Evolutionary conservation across 2,797 vertebrate genomes (phyloP).

Genomic region (Pangasius larnaudii): DNA sequence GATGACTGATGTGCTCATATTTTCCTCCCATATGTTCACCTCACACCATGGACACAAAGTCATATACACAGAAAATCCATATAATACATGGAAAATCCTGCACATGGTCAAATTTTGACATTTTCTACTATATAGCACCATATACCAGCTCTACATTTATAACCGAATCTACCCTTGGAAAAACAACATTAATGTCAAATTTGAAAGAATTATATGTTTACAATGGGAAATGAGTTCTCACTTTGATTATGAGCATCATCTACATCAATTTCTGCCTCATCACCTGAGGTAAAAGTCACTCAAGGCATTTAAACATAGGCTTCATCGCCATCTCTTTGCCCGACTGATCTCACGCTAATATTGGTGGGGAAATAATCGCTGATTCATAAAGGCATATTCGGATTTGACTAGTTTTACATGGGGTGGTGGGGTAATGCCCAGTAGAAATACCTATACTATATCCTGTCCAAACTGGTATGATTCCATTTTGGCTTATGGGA

Average conservation of each 20-base stretch:
- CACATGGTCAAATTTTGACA: neutral
- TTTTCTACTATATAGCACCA: too few species aligned
- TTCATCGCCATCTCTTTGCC: neutral
- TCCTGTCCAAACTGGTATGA: neutral
- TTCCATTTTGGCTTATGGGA: neutral
- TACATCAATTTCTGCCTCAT: neutral
- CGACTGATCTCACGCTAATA: neutral
- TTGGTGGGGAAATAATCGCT: neutral
- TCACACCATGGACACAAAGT: neutral
- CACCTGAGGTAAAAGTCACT: neutral
- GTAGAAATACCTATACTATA: neutral
- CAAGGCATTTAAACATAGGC: too few species aligned
- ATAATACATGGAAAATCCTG: neutral
- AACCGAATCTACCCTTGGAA: neutral
- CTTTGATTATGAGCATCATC: neutral
- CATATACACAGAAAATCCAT: neutral
- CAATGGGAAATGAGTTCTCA: neutral
- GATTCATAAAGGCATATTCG: neutral
- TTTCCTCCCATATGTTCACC: neutral
- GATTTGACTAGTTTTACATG: neutral
- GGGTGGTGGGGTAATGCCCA: neutral
- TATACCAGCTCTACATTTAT: neutral
- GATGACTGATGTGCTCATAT: neutral
- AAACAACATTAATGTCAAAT: conserved; percentile 1
- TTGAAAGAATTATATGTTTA: neutral